Evolutionary conservation across 2,797 vertebrate genomes (phyloP).

Genomic region (Sardinella longiceps): DNA sequence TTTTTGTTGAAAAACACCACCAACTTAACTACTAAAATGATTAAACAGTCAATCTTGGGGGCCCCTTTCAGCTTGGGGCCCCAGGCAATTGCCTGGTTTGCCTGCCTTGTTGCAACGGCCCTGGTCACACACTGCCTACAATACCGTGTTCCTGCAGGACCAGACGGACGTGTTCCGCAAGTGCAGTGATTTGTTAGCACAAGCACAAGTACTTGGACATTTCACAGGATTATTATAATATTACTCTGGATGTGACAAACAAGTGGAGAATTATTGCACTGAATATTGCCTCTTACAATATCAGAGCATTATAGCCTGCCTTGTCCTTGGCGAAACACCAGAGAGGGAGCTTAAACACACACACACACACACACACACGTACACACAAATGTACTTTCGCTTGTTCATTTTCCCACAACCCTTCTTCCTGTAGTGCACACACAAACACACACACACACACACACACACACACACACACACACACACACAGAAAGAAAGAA

Average conservation of each 20-base stretch:
- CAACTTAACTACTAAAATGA: too few relatives aligned
- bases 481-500: background rate
- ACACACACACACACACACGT: background rate
- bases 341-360: background rate
- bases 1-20: too few relatives aligned
- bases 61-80: too few relatives aligned
- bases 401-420: too few relatives aligned
- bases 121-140: too few relatives aligned
- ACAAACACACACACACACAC: conserved; percentile 6
- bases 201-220: too few relatives aligned
- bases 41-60: too few relatives aligned
- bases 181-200: background rate
- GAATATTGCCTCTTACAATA: background rate
- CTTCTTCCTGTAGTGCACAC: background rate
- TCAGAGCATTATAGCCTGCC: background rate
- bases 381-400: background rate
- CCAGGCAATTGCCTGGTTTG: too few relatives aligned
- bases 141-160: background rate
- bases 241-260: background rate
- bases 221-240: background rate
- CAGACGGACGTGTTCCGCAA: background rate
- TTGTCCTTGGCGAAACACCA: background rate
- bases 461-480: background rate
- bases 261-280: background rate
- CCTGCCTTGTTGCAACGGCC: too few relatives aligned